Base-by-base conservation (phyloP, 1,140 invertebrate genomes). In the Leptopilina clavipes region DNA sequence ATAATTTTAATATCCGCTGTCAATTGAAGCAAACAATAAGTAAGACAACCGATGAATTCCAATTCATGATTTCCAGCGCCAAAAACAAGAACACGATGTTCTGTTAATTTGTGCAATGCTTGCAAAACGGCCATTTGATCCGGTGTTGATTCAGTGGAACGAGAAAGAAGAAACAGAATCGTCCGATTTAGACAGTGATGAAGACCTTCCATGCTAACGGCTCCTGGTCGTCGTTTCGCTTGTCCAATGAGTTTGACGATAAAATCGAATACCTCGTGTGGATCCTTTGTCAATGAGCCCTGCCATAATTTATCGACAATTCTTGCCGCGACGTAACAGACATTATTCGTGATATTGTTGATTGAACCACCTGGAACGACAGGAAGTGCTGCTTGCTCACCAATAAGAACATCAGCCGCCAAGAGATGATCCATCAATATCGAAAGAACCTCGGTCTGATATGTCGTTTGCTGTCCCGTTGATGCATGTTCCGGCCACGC, bases 291-390 rank as follows among this genome's bases (percentile, higher is more conserved):
- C 59, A 98, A 91, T 70, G 95, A 93, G 11, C 93, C 97, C 91
- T 98, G 97, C 98, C 98, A 99, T 65, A 99, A 91, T 91, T 98
- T 99, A 86, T 99, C 98, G 3, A 99, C 98, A 48, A 99, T 94
- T 81, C 98, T 92, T 0, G 96, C 95, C 0, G 96, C 95, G 74
- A 99, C 93, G 85, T 99, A 98, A 86, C 97, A 98, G 0, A 99
- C 96, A 91, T 98, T 98, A 9, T 92, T 93, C 0, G 96, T 94
- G 75, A 98, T 95, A 86, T 97, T 95, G 56, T 95, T 94, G 11
- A 93, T 93, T 78, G 95, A 96, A 0, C 96, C 92, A 2, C 95
- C 92, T 31, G 95, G 94, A 37, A 96, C 93, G 44, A 95, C 92
- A 0, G 95, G 94, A 48, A 96, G 89, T 0, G 94, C 95, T 44